These are phyloP conservation scores for Hartigia nigra DNA, from an alignment of 2,888 invertebrate genomes.

Conservation along the genomic window DNA sequence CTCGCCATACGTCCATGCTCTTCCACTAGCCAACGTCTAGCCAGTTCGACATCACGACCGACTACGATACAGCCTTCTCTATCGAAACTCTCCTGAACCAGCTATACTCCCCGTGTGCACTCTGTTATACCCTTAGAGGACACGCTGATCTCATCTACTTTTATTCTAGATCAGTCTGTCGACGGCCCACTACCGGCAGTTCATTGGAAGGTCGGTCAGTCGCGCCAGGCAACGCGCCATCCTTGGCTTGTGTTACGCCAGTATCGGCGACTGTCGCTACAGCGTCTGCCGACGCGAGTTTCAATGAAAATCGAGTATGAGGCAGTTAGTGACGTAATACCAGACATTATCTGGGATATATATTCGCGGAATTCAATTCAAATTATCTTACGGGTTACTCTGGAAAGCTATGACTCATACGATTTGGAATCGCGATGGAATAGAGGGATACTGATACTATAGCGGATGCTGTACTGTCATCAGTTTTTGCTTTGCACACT, in stretches of 20 bases:
- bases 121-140: not conserved
- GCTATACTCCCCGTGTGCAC: not conserved
- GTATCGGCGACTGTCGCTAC: not conserved
- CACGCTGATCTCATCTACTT: not conserved
- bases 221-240: not conserved
- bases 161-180: not conserved
- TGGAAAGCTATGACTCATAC: not conserved
- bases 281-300: not conserved
- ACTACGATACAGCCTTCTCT: not conserved
- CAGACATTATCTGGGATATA: not conserved
- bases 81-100: not conserved
- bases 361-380: not conserved
- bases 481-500: constrained; percentile 49
- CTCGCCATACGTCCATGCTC: not conserved
- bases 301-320: not conserved
- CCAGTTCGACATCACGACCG: not conserved
- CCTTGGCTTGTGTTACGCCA: not conserved
- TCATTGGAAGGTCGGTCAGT: not conserved
- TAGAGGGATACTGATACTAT: not conserved
- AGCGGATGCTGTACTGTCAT: not conserved
- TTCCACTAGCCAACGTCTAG: not conserved
- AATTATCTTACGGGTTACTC: not conserved
- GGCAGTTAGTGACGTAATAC: not conserved
- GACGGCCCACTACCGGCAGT: not conserved
- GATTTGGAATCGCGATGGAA: not conserved